Evolutionary conservation across 2,888 invertebrate species (phyloP).

Genomic region (Cyrtodaria siliqua): DNA sequence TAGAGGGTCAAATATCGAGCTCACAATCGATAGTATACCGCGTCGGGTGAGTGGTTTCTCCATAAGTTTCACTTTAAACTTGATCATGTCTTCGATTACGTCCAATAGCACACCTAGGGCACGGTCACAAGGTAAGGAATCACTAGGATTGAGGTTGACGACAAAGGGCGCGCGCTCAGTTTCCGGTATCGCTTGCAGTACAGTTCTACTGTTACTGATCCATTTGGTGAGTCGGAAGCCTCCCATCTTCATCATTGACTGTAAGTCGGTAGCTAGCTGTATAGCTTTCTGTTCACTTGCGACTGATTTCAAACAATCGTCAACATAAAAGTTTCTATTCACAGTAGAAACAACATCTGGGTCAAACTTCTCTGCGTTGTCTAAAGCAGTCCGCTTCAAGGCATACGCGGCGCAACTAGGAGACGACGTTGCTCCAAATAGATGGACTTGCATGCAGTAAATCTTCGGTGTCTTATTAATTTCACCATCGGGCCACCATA

Average conservation of each 20-base stretch:
- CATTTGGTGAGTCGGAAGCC: slow-evolving; percentile 6
- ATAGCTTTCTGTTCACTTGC: slow-evolving; percentile 41
- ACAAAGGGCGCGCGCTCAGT: slow-evolving; percentile 41
- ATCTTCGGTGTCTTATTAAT: slow-evolving; percentile 22
- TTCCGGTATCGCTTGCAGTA: slow-evolving; percentile 29
- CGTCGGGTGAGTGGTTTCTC: slow-evolving; percentile 42
- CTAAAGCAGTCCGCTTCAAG: slow-evolving; percentile 39
- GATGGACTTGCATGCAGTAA: slow-evolving; percentile 53
- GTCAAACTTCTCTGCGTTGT: slow-evolving; percentile 15
- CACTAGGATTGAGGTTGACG: slow-evolving; percentile 21
- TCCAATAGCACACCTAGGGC: slow-evolving; percentile 59
- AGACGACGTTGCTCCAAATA: slow-evolving; percentile 60
- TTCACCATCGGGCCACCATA: slow-evolving; percentile 63
- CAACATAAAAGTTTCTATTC: slow-evolving; percentile 48
- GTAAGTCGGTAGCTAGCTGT: slow-evolving; percentile 27
- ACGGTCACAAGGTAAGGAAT: slow-evolving; percentile 45
- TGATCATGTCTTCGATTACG: slow-evolving; percentile 45
- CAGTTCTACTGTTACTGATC: slow-evolving; percentile 8
- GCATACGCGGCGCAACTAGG: slow-evolving; percentile 61
- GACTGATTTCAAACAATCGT: slow-evolving; percentile 44
- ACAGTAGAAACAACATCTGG: slow-evolving; percentile 36
- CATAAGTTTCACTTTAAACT: slow-evolving; percentile 21
- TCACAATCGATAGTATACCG: slow-evolving; percentile 49
- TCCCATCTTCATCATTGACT: slow-evolving; percentile 26
- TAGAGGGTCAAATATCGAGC: slow-evolving; percentile 59